A percentile compares a stretch with the other conserved stretches of the same genome.
These are phyloP conservation scores for Lochmaea capreae DNA, from an alignment of 2,888 invertebrate genomes.

Conservation along the genomic window DNA sequence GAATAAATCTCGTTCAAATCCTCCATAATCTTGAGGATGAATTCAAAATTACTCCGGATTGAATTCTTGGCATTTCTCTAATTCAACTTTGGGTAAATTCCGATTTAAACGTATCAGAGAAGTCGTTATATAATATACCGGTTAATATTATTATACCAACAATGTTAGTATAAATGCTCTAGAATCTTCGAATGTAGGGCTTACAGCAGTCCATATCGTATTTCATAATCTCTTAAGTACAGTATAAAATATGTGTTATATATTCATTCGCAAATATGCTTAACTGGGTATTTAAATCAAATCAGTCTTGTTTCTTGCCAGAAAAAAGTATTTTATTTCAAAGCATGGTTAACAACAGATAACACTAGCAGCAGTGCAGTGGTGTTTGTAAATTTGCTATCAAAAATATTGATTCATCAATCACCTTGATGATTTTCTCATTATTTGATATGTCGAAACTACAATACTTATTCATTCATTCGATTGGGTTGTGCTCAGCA, in stretches of 20 bases:
- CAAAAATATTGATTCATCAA: too few relatives aligned
- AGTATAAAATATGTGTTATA: slow-evolving; percentile 30
- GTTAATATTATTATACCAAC: slow-evolving; percentile 28
- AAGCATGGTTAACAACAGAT: too few relatives aligned
- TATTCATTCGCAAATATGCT: slow-evolving; percentile 25
- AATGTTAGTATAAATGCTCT: slow-evolving; percentile 27
- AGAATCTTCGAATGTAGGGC: slow-evolving; percentile 29
- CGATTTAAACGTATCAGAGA: background rate
- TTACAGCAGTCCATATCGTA: slow-evolving; percentile 34
- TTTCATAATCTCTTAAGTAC: slow-evolving; percentile 38
- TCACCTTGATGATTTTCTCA: too few relatives aligned
- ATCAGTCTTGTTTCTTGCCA: too few relatives aligned
- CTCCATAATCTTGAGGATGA: background rate
- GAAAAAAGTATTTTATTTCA: too few relatives aligned
- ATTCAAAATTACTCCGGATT: background rate
- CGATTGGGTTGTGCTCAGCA: too few relatives aligned
- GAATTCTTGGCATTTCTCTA: background rate
- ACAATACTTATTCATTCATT: too few relatives aligned
- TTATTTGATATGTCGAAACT: too few relatives aligned
- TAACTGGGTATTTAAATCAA: too few relatives aligned
- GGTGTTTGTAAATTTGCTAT: too few relatives aligned
- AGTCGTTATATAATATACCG: slow-evolving; percentile 1
- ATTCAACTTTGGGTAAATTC: background rate
- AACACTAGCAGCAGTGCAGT: too few relatives aligned
- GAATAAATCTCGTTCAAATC: background rate